phyloP scores from a whole-genome alignment of 1,140 invertebrate genomes.

The Euwallacea similis region DNA sequence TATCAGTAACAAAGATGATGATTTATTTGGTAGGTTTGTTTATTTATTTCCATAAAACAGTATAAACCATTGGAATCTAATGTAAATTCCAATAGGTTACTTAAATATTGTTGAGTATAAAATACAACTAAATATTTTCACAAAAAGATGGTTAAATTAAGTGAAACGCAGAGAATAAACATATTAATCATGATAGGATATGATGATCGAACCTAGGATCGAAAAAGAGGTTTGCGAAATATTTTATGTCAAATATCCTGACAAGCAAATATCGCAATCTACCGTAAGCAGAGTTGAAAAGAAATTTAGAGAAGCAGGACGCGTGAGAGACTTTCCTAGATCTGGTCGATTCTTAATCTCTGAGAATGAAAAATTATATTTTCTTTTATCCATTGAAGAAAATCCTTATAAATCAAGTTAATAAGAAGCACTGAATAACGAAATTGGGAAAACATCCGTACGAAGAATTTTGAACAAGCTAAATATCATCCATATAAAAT shows the following conservation, averaged over 20 bases:
- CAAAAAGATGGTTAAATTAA: background rate
- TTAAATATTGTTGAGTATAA: too few relatives aligned
- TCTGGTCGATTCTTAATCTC: conserved; percentile 11
- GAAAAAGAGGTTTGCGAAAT: conserved; percentile 2
- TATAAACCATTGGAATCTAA: too few relatives aligned
- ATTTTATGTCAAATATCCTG: conserved; percentile 12
- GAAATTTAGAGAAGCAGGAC: conserved; percentile 19
- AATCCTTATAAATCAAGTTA: conserved; percentile 19
- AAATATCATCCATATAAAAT: conserved; percentile 1
- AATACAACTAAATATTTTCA: too few relatives aligned
- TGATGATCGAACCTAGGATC: background rate
- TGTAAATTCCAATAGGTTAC: too few relatives aligned
- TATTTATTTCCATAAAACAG: too few relatives aligned
- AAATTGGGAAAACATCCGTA: conserved; percentile 2
- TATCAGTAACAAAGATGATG: too few relatives aligned
- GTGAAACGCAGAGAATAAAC: conserved; percentile 2
- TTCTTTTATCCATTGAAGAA: too few relatives aligned
- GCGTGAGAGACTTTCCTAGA: conserved; percentile 10
- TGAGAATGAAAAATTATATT: too few relatives aligned
- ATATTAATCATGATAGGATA: background rate
- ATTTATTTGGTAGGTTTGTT: too few relatives aligned
- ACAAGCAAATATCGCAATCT: conserved; percentile 1
- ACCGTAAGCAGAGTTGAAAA: conserved; percentile 10
- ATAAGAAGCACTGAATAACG: background rate
- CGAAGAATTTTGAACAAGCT: background rate